A percentile compares a stretch with the other conserved stretches of the same genome.
These are phyloP conservation scores for Monochamus saltuarius DNA, from an alignment of 1,140 invertebrate species.

Conservation along the genomic window DNA sequence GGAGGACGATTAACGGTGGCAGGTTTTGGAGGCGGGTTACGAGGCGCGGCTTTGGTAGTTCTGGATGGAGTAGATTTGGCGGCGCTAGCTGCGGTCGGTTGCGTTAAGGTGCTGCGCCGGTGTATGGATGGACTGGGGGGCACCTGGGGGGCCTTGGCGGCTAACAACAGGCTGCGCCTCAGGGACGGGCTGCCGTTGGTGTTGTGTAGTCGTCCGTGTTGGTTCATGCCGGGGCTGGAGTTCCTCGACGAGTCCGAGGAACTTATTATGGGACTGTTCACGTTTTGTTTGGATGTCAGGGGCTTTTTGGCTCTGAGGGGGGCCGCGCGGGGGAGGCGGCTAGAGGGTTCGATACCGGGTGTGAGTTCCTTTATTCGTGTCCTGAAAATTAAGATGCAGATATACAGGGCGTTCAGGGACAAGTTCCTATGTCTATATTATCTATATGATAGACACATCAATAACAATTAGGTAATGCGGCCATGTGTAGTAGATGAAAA, in stretches of 20 bases:
- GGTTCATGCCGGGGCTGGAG: slow-evolving; percentile 66
- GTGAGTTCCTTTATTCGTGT: slow-evolving; percentile 42
- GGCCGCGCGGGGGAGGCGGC: slow-evolving; percentile 52
- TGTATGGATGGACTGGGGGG: slow-evolving; percentile 47
- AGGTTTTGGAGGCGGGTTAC: slow-evolving; percentile 23
- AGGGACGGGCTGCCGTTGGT: slow-evolving; percentile 50
- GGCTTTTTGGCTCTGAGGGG: slow-evolving; percentile 46
- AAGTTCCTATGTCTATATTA: too few species aligned
- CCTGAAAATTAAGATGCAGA: slow-evolving; percentile 20
- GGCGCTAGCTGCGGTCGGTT: slow-evolving; percentile 48
- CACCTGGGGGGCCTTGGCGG: slow-evolving; percentile 50
- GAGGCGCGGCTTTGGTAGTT: slow-evolving; percentile 11
- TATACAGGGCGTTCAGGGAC: too few species aligned
- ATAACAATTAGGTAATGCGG: too few species aligned
- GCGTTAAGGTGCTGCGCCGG: slow-evolving; percentile 46
- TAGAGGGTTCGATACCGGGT: slow-evolving; percentile 34
- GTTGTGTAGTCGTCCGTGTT: slow-evolving; percentile 51
- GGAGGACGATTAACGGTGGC: background rate
- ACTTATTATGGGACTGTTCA: slow-evolving; percentile 55
- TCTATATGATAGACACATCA: too few species aligned
- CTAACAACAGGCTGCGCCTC: slow-evolving; percentile 46
- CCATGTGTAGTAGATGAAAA: too few species aligned
- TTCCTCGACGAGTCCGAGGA: slow-evolving; percentile 65
- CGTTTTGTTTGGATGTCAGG: slow-evolving; percentile 46
- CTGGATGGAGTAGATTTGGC: slow-evolving; percentile 40